Evolutionary conservation across 2,888 invertebrate genomes (phyloP).

Genomic region (Exocentrus adspersus): DNA sequence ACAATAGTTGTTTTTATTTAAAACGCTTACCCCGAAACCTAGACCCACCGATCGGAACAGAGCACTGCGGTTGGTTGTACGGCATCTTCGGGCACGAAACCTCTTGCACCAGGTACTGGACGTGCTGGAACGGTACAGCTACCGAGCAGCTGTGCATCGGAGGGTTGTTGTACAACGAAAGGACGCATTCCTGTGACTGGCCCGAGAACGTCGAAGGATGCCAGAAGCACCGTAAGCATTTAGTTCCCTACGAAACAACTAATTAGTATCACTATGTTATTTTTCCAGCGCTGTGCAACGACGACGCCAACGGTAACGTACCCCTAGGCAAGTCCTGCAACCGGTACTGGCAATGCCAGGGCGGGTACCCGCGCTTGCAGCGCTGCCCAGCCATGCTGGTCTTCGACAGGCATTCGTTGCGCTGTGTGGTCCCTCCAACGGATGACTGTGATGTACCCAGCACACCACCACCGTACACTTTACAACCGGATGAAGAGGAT

Average conservation of each 20-base stretch:
- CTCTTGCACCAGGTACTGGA: slow-evolving; percentile 93
- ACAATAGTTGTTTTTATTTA: too few species aligned
- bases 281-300: slow-evolving; percentile 85
- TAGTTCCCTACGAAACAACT: neutral
- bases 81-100: slow-evolving; percentile 95
- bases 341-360: slow-evolving; percentile 94
- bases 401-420: slow-evolving; percentile 81
- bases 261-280: slow-evolving; percentile 8
- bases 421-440: slow-evolving; percentile 90
- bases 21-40: slow-evolving; percentile 41
- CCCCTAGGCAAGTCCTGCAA: slow-evolving; percentile 92
- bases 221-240: slow-evolving; percentile 89
- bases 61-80: slow-evolving; percentile 92
- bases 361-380: slow-evolving; percentile 90
- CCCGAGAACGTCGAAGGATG: slow-evolving; percentile 93
- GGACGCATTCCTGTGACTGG: slow-evolving; percentile 93
- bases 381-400: slow-evolving; percentile 91
- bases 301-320: slow-evolving; percentile 91
- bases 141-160: slow-evolving; percentile 93
- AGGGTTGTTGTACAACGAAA: slow-evolving; percentile 89
- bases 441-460: slow-evolving; percentile 89
- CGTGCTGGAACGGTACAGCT: slow-evolving; percentile 94
- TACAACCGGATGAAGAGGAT: slow-evolving; percentile 64
- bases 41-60: slow-evolving; percentile 85
- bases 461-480: slow-evolving; percentile 74